Conservation (phyloP, 2,113 vertebrate species). For the Silurus glanis region DNA sequence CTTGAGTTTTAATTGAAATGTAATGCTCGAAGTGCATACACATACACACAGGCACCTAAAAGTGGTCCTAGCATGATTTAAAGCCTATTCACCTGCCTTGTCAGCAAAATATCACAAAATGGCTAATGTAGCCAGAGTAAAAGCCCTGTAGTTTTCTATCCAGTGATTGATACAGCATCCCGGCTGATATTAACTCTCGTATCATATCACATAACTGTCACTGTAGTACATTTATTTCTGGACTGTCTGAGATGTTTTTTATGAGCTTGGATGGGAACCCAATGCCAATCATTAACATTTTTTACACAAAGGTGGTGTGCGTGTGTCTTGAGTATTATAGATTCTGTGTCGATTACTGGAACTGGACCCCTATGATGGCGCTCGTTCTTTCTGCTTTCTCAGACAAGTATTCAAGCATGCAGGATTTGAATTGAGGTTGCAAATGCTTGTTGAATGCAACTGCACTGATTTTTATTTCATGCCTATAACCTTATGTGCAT, state of each 20-base stretch:
- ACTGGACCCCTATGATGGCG: too few relatives aligned
- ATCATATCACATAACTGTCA: slow-evolving; percentile 25
- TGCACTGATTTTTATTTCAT: neutral
- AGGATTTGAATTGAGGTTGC: neutral
- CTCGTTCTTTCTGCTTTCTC: neutral
- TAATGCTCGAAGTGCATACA: neutral
- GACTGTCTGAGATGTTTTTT: neutral
- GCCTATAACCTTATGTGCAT: neutral
- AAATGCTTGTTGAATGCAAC: neutral
- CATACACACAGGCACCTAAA: neutral
- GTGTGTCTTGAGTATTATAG: too few relatives aligned
- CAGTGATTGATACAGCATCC: slow-evolving; percentile 2
- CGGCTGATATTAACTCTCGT: neutral
- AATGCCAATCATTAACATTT: neutral
- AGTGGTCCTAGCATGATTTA: slow-evolving; percentile 16
- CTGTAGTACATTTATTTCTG: neutral
- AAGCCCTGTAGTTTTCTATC: slow-evolving; percentile 22
- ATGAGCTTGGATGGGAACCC: neutral
- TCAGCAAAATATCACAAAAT: slow-evolving; percentile 16
- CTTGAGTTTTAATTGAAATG: neutral
- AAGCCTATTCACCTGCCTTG: neutral
- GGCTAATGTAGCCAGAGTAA: neutral
- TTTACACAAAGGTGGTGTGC: neutral
- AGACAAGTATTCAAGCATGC: neutral
- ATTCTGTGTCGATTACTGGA: too few relatives aligned